These are phyloP conservation scores for Iguana delicatissima DNA, from an alignment of 2,797 vertebrate species.

Conservation along the genomic window DNA sequence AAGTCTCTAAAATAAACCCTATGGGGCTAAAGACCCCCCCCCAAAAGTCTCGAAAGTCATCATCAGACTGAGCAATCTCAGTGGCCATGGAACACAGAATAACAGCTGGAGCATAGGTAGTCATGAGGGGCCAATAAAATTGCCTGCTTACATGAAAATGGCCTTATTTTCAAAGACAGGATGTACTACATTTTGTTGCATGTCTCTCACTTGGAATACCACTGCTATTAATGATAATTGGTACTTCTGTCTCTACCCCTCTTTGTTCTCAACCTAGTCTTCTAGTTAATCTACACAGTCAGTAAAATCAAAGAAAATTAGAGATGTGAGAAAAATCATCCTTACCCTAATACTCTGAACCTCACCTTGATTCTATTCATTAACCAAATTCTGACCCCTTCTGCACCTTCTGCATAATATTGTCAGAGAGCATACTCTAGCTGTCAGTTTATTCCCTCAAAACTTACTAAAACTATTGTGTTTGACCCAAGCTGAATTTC, in stretches of 20 bases:
- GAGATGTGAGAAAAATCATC: background rate
- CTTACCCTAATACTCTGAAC: background rate
- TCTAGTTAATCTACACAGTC: background rate
- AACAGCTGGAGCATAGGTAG: background rate
- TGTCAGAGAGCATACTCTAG: background rate
- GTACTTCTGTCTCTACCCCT: too few relatives aligned
- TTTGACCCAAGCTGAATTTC: background rate
- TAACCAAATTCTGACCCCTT: background rate
- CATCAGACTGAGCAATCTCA: background rate
- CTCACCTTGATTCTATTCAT: background rate
- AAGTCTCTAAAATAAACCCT: background rate
- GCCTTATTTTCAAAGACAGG: background rate
- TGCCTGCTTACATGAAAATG: background rate
- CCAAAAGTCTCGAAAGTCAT: background rate
- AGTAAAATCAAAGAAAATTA: background rate
- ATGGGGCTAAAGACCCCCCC: background rate
- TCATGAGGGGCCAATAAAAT: background rate
- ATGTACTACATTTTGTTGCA: background rate
- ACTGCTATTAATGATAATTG: background rate
- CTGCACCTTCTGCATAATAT: background rate
- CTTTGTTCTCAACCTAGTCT: background rate
- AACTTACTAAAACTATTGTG: background rate
- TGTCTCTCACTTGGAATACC: too few relatives aligned
- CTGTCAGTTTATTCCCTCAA: background rate
- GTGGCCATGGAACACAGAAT: background rate